These are phyloP conservation scores for Calephelis virginiensis DNA, from an alignment of 1,140 invertebrate species.

Conservation along the genomic window DNA sequence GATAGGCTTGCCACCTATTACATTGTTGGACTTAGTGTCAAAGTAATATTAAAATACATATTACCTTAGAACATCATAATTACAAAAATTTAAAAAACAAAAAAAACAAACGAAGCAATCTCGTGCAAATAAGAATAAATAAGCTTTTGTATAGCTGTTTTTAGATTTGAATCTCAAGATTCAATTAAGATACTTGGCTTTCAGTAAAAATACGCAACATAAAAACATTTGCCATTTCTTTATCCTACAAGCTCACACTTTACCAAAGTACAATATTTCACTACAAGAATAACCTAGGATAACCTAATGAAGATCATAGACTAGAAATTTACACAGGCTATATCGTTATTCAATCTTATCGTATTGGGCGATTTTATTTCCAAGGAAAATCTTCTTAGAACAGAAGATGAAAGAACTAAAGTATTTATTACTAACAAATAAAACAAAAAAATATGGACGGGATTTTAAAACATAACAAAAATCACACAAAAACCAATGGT, in stretches of 20 bases:
- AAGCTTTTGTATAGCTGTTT: too few relatives aligned
- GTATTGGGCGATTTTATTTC: constrained; percentile 24
- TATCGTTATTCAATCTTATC: constrained; percentile 5
- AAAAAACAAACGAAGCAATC: too few relatives aligned
- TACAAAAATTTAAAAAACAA: too few relatives aligned
- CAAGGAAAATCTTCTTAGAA: constrained; percentile 51
- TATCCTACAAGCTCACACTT: constrained; percentile 68
- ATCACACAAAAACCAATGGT: not conserved
- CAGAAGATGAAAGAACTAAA: constrained; percentile 45
- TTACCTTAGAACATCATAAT: too few relatives aligned
- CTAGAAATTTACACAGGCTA: constrained; percentile 30
- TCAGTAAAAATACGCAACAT: constrained; percentile 2
- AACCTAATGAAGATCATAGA: constrained; percentile 35
- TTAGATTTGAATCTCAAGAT: not conserved
- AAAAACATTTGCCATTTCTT: constrained; percentile 1
- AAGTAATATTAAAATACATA: too few relatives aligned
- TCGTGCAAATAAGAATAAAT: too few relatives aligned
- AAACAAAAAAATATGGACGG: constrained; percentile 64
- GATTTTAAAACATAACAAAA: constrained; percentile 58
- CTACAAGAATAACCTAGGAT: constrained; percentile 40
- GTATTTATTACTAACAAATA: constrained; percentile 26
- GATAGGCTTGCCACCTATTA: too few relatives aligned
- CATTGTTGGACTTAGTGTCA: too few relatives aligned
- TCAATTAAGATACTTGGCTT: constrained; percentile 5
- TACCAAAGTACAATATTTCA: constrained; percentile 53